Conservation (phyloP, 2,888 invertebrate species). For the Papilio demoleus region DNA sequence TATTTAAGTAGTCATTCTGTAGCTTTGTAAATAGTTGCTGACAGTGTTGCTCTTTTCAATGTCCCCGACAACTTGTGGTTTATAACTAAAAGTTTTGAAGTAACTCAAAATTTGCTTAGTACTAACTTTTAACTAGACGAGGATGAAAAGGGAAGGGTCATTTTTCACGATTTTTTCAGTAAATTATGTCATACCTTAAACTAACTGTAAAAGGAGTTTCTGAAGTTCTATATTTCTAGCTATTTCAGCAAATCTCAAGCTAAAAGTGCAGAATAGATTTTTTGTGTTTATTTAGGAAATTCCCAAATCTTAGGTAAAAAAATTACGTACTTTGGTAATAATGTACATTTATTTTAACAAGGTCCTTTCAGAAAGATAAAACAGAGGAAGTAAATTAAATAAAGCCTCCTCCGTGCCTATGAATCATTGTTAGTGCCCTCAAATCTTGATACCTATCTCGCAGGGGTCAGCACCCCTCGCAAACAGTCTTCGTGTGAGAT, state of each 20-base stretch:
- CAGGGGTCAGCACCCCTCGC: slow-evolving; percentile 69
- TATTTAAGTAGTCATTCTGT: slow-evolving; percentile 42
- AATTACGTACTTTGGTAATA: background rate
- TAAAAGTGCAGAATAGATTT: too few relatives aligned
- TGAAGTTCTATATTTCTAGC: too few relatives aligned
- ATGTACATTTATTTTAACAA: slow-evolving; percentile 7
- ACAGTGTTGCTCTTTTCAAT: slow-evolving; percentile 39
- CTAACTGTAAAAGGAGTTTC: too few relatives aligned
- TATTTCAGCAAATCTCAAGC: too few relatives aligned
- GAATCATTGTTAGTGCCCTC: slow-evolving; percentile 75
- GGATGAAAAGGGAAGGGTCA: background rate
- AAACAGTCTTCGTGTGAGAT: slow-evolving; percentile 77
- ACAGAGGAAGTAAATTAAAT: slow-evolving; percentile 68
- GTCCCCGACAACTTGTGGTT: slow-evolving; percentile 19
- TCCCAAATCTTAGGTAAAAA: slow-evolving; percentile 1
- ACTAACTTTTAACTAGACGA: slow-evolving; percentile 14
- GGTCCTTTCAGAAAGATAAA: slow-evolving; percentile 50
- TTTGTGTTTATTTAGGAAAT: background rate
- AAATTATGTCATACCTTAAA: background rate
- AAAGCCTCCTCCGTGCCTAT: slow-evolving; percentile 61
- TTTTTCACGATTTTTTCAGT: background rate
- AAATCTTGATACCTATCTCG: slow-evolving; percentile 69
- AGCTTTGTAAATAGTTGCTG: slow-evolving; percentile 42
- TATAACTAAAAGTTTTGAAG: slow-evolving; percentile 34
- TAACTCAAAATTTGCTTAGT: slow-evolving; percentile 35